phyloP scores from a whole-genome alignment of 2,113 vertebrate species.

The Mormyrus lacerda region DNA sequence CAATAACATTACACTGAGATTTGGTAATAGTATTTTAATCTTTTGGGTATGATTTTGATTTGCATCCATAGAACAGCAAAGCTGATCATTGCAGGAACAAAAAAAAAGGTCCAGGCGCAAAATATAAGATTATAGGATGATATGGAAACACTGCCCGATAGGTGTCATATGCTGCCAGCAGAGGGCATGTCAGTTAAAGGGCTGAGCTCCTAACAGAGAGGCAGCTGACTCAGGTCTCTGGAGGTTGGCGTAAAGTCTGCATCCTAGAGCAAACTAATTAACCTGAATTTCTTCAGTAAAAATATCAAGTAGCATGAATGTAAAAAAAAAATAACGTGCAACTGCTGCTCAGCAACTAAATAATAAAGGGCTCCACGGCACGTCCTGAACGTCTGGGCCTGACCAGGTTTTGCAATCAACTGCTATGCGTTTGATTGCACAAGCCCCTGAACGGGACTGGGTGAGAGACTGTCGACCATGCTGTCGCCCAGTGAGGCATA shows the following conservation, averaged over 20 bases:
- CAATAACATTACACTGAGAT: neutral
- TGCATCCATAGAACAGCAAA: neutral
- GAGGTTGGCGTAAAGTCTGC: neutral
- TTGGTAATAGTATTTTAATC: neutral
- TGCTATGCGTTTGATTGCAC: neutral
- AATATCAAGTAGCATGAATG: neutral
- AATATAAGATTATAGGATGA: neutral
- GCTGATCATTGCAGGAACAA: neutral
- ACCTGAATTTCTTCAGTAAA: slow-evolving; percentile 2
- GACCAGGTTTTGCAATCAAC: neutral
- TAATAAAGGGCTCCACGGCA: neutral
- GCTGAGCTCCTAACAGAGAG: neutral
- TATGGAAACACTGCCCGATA: neutral
- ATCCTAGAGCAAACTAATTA: neutral
- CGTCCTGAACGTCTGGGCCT: neutral
- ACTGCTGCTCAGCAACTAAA: neutral
- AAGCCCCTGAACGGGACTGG: neutral
- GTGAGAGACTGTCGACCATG: neutral
- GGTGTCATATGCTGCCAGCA: neutral
- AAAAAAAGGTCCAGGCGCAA: neutral
- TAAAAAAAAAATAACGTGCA: neutral
- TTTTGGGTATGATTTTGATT: neutral
- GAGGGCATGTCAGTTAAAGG: neutral
- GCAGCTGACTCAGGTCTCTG: neutral
- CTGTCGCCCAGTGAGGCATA: neutral